A percentile compares a stretch with the other conserved stretches of the same genome.
phyloP scores from a whole-genome alignment of 2,113 vertebrate species.

The Psephotus haematonotus region DNA sequence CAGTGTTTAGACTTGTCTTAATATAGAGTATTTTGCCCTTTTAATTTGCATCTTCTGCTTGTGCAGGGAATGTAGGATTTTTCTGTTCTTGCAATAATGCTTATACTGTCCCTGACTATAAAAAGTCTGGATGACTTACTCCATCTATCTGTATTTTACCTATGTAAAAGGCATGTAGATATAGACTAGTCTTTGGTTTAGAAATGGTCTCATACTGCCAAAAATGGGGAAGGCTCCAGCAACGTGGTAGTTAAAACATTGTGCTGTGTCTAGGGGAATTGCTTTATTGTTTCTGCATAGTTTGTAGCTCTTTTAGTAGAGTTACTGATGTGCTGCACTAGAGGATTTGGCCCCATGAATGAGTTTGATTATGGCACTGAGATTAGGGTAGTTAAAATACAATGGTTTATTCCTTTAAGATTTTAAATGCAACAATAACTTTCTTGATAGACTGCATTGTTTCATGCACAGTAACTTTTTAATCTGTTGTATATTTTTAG shows the following conservation, averaged over 20 bases:
- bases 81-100: not conserved
- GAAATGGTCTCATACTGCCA: not conserved
- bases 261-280: not conserved
- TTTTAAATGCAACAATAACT: not conserved
- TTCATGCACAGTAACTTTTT: not conserved
- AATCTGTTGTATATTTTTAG: not conserved
- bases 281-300: not conserved
- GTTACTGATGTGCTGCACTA: not conserved
- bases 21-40: not conserved
- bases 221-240: not conserved
- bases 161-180: rapidly evolving
- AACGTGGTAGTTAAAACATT: not conserved
- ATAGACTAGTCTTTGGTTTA: rapidly evolving
- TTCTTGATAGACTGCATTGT: not conserved
- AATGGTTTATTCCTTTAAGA: not conserved
- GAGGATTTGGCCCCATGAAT: not conserved
- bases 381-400: not conserved
- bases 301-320: too few species aligned
- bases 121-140: not conserved
- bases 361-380: not conserved
- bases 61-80: not conserved
- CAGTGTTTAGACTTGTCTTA: not conserved
- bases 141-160: not conserved
- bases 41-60: not conserved
- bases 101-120: rapidly evolving